Percentiles rank a stretch among this genome's conserved stretches.
phyloP scores from a whole-genome alignment of 2,113 vertebrate genomes.

The Campylomormyrus numenius region DNA sequence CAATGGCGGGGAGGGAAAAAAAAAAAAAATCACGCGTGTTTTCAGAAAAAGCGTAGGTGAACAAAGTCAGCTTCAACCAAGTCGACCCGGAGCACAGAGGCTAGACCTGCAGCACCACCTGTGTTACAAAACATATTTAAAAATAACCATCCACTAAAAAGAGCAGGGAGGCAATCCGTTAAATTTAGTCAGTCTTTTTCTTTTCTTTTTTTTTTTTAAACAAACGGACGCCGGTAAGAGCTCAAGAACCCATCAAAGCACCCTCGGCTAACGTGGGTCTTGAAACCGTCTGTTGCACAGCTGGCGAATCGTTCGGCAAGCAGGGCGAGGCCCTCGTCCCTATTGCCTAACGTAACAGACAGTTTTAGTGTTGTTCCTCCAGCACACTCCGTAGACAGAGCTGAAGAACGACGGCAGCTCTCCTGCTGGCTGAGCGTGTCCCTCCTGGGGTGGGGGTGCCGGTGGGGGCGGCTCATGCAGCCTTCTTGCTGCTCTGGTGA shows the following conservation, averaged over 20 bases:
- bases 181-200: not conserved
- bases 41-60: conserved; percentile 2
- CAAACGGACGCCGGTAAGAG: not conserved
- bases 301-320: not conserved
- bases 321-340: not conserved
- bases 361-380: not conserved
- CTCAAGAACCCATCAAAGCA: not conserved
- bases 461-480: conserved; percentile 49
- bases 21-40: not conserved
- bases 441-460: not conserved
- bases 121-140: not conserved
- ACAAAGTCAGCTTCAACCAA: not conserved
- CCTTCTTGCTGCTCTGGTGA: conserved; percentile 75
- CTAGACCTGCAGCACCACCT: conserved; percentile 4
- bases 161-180: not conserved
- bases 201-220: not conserved
- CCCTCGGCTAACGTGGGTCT: not conserved
- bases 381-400: not conserved
- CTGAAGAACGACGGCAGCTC: not conserved
- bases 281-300: not conserved
- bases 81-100: not conserved
- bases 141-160: conserved; percentile 6
- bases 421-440: not conserved
- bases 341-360: not conserved
- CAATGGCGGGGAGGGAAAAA: not conserved